Conservation (phyloP, 2,113 vertebrate species). For the Sitta europaea region DNA sequence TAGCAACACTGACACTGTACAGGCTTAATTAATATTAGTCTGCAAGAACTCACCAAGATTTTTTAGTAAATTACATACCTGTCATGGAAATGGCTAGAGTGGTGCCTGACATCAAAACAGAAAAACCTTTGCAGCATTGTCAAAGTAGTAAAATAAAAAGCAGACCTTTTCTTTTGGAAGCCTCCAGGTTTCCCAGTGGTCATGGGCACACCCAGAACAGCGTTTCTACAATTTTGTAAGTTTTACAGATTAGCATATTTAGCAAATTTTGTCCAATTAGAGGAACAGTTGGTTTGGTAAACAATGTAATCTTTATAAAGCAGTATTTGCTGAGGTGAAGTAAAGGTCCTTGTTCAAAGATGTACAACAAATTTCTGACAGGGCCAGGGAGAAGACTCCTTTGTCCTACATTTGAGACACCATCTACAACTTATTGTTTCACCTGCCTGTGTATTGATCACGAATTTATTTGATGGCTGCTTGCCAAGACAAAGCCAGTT, state of each 20-base stretch:
- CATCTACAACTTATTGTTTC: fast-evolving
- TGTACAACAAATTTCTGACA: background rate
- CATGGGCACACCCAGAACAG: fast-evolving
- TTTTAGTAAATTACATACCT: background rate
- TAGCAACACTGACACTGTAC: background rate
- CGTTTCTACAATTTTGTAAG: background rate
- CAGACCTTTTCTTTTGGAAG: background rate
- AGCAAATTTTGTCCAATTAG: background rate
- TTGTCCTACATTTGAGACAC: background rate
- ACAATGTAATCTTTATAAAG: background rate
- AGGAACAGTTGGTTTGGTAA: background rate
- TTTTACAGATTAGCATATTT: background rate
- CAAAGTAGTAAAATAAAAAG: background rate
- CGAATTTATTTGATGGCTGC: background rate
- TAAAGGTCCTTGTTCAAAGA: background rate
- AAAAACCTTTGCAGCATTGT: background rate
- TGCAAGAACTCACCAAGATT: background rate
- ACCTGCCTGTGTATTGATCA: background rate
- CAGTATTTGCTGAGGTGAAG: background rate
- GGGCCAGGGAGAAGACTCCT: fast-evolving
- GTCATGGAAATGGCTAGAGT: background rate
- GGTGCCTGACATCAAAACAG: background rate
- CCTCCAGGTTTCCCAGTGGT: background rate
- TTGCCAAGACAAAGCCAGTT: background rate
- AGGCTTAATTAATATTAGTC: background rate